Base-by-base conservation (phyloP, 1,140 invertebrate species). In the Patella vulgata region DNA sequence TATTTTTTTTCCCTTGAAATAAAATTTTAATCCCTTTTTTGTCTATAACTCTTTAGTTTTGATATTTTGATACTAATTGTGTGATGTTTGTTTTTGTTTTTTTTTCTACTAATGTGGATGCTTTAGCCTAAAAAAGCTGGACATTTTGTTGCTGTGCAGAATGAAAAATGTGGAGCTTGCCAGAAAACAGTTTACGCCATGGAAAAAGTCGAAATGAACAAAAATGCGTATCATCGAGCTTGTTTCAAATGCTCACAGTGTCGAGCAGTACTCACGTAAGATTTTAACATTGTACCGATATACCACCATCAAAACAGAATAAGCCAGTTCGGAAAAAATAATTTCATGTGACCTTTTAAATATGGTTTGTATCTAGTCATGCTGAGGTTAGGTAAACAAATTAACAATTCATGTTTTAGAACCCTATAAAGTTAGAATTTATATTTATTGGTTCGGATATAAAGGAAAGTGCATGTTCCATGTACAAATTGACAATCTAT, bases 211-310 rank as follows among this genome's bases (percentile, higher is more conserved):
- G 91, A 92, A 74, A 90, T 90, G 42, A 89, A 90, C 77, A 90
- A 90, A 66, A 89, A 89, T 76, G 86, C 90, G 48, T 90, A 91
- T 80, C 91, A 93, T 81, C 91, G 90, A 79, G 88, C 88, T 66
- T 93, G 92, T 83, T 93, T 93, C 84, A 88, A 90, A 68, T 93
- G 92, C 82, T 88, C 89, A 55, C 90, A 92, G 71, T 93, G 92
- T 84, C 90, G 89, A 73, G 88, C 89, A 70, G 86, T 90, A 60
- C 82, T 93, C 61, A 90, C 91, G 91, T 92, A 88, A 78, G 78
- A 67, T 66, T 28, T 54, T 39, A n/a, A 55, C 39, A 25, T 52
- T n/a, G 12, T 40, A 14, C 12, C n/a, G 25, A 54, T 19, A 25
- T n/a, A 17, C 1, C 46, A 27, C n/a, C 12, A 54, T 23, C n/a